Evolutionary conservation across 35 echinoderm and acorn worm genomes (phyloP).

Genomic region (Anneissia japonica): DNA sequence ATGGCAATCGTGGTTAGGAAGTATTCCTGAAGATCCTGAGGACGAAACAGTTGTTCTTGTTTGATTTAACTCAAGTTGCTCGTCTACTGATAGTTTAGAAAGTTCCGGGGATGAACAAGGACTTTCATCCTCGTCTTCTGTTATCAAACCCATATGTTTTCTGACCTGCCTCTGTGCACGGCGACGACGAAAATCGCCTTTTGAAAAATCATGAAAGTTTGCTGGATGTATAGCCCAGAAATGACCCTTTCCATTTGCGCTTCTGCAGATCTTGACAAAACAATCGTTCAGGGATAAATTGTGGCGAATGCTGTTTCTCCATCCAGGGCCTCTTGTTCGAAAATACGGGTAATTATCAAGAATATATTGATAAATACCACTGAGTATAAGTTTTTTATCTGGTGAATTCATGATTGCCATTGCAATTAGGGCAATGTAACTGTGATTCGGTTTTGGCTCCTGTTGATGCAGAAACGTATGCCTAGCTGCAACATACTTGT

Average conservation of each 20-base stretch:
- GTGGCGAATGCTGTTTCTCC: slow-evolving; percentile 24
- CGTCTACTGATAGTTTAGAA: neutral
- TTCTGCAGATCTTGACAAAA: neutral
- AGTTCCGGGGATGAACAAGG: neutral
- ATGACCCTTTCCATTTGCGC: slow-evolving; percentile 15
- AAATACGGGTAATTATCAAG: slow-evolving; percentile 69
- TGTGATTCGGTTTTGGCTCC: slow-evolving; percentile 73
- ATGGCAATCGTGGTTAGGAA: neutral
- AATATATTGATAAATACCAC: slow-evolving; percentile 96
- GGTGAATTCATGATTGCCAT: slow-evolving; percentile 81
- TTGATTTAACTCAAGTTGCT: neutral
- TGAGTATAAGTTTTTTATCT: slow-evolving; percentile 70
- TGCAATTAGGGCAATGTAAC: slow-evolving; percentile 91
- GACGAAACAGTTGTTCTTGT: neutral
- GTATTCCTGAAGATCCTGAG: neutral
- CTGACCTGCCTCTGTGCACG: slow-evolving; percentile 10
- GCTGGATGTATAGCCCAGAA: slow-evolving; percentile 15
- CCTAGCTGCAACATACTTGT: neutral
- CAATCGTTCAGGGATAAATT: slow-evolving; percentile 11
- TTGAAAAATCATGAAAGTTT: slow-evolving; percentile 7
- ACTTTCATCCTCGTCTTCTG: neutral
- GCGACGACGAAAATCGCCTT: slow-evolving; percentile 14
- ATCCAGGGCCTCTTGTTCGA: neutral
- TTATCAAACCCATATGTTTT: slow-evolving; percentile 14
- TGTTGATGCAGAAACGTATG: neutral